Percentiles rank a stretch among this genome's conserved stretches.
phyloP scores from a whole-genome alignment of 2,888 invertebrate species.

The Chrysotoxum bicinctum region DNA sequence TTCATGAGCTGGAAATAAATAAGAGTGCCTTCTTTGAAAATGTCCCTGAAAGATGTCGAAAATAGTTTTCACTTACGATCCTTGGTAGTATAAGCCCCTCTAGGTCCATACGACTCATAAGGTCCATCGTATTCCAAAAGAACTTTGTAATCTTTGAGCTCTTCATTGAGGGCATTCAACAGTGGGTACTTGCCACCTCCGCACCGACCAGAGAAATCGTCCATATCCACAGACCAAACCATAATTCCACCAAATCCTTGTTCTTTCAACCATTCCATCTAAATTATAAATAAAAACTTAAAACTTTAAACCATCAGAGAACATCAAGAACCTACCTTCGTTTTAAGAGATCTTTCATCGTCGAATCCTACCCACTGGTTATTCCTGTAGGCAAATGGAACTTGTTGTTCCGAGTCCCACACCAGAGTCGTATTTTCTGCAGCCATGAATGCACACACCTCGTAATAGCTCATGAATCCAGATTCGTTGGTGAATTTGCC shows the following conservation, averaged over 20 bases:
- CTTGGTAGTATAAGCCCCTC: conserved; percentile 92
- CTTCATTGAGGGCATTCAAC: conserved; percentile 92
- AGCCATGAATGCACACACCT: conserved; percentile 95
- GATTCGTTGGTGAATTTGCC: conserved; percentile 96
- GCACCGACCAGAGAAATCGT: conserved; percentile 95
- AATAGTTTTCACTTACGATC: conserved; percentile 87
- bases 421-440: conserved; percentile 95
- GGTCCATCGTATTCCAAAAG: conserved; percentile 92
- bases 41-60: neutral
- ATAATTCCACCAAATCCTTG: conserved; percentile 97
- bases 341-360: conserved; percentile 94
- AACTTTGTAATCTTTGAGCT: conserved; percentile 91
- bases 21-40: neutral
- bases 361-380: conserved; percentile 98
- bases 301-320: too few relatives aligned
- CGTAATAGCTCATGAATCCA: conserved; percentile 97
- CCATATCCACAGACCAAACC: conserved; percentile 98
- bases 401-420: conserved; percentile 98
- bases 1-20: conserved; percentile 87
- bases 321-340: conserved; percentile 85
- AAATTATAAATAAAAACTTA: neutral
- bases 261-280: conserved; percentile 97
- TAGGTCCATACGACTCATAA: conserved; percentile 87
- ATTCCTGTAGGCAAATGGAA: conserved; percentile 94
- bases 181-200: conserved; percentile 95